Percentiles rank a stretch among this genome's conserved stretches.
These are phyloP conservation scores for Artibeus jamaicensis DNA, from an alignment of 2,797 vertebrate genomes.

Conservation along the genomic window DNA sequence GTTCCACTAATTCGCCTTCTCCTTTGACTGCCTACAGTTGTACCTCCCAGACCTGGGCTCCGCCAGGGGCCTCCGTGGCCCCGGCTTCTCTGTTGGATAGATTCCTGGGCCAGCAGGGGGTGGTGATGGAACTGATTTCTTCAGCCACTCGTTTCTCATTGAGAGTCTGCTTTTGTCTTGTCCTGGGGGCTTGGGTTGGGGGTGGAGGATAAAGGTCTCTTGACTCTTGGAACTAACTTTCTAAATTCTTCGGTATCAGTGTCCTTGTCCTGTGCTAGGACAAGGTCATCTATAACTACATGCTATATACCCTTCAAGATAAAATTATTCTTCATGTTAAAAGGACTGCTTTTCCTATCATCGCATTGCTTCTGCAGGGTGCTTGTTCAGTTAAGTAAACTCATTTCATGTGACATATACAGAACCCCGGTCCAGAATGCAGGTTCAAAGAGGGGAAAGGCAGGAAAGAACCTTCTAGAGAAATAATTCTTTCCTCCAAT, in stretches of 20 bases:
- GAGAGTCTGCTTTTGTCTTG: background rate
- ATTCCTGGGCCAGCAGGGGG: background rate
- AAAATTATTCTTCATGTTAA: background rate
- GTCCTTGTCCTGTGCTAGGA: background rate
- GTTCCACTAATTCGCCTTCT: background rate
- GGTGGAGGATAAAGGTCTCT: background rate
- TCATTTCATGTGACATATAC: background rate
- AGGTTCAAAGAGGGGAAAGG: background rate
- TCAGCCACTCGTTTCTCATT: background rate
- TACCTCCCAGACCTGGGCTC: background rate
- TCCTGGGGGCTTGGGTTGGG: background rate
- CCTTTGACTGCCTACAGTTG: background rate
- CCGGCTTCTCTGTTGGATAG: background rate
- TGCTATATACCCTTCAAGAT: background rate
- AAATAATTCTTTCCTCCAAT: conserved; percentile 21
- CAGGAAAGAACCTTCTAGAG: background rate
- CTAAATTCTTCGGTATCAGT: background rate
- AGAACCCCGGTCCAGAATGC: background rate
- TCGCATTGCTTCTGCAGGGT: background rate
- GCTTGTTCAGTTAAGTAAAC: background rate
- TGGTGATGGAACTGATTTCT: background rate
- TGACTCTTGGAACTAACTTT: background rate
- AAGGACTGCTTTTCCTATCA: background rate
- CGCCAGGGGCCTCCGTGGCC: background rate
- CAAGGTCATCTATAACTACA: background rate